Percentiles rank a stretch among this genome's conserved stretches.
Conservation (phyloP, 2,888 invertebrate genomes). For the Salpingus planirostris region DNA sequence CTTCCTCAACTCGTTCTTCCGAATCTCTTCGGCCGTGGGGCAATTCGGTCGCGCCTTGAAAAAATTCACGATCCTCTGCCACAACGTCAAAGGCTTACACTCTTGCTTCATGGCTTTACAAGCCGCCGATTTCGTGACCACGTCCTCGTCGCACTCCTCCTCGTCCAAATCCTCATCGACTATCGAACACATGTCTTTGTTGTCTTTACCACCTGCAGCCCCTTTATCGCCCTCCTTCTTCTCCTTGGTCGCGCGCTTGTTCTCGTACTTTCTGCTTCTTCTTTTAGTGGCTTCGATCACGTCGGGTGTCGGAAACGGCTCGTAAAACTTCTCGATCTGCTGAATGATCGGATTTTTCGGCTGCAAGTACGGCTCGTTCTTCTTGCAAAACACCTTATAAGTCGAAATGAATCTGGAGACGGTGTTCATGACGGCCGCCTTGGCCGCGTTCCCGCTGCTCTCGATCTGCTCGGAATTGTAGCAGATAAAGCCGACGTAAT, state of each 20-base stretch:
- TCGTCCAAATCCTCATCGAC: slow-evolving; percentile 1
- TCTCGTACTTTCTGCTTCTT: slow-evolving; percentile 1
- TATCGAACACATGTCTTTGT: neutral
- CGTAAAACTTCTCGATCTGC: slow-evolving; percentile 8
- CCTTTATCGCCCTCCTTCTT: slow-evolving; percentile 1
- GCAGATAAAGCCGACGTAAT: slow-evolving; percentile 7
- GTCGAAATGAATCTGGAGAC: slow-evolving; percentile 7
- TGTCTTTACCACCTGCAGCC: too few species aligned
- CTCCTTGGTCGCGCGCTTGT: neutral
- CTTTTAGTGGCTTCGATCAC: slow-evolving; percentile 2
- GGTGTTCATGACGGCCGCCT: too few species aligned
- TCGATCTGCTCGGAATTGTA: too few species aligned
- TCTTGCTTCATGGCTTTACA: too few species aligned
- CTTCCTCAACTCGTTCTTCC: slow-evolving; percentile 23
- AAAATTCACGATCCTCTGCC: slow-evolving; percentile 28
- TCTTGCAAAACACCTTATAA: slow-evolving; percentile 3
- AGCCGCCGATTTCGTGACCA: neutral
- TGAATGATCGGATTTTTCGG: slow-evolving; percentile 5
- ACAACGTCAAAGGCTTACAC: slow-evolving; percentile 12
- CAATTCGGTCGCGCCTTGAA: slow-evolving; percentile 34
- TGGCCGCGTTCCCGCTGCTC: too few species aligned
- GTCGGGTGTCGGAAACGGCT: slow-evolving; percentile 5
- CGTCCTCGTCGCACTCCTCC: neutral
- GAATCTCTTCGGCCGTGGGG: slow-evolving; percentile 31
- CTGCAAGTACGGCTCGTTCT: too few species aligned